Base-by-base conservation (phyloP, 2,888 invertebrate genomes). In the Tipula helvola region DNA sequence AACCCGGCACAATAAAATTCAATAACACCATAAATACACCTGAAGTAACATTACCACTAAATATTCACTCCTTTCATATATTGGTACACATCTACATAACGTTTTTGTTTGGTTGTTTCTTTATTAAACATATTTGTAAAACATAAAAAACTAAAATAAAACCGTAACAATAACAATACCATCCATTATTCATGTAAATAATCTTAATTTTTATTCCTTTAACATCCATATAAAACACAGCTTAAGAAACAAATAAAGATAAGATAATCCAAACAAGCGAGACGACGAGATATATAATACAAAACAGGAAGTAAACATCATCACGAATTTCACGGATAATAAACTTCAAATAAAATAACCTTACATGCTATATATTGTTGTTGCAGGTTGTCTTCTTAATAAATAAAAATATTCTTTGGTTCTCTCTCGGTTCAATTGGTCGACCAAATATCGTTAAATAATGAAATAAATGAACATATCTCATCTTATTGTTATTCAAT, bases 251-350 rank as follows among this genome's bases (percentile, higher is more conserved):
- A 71, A 57, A 71, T 12, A 52, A 28, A 18, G 71, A 84, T 84
- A 84, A 84, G 39, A 84, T 39, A 36, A 84, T 84, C 84, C 36
- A 39, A 84, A 36, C 39, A 39, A 84, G 39, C 84, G 16, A 28
- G 28, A 84, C 84, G 71, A 10, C 71, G 71, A 28, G 71, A 71
- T 28, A 1, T 28, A 28, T 28, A 28, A 28, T 71, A 71, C 28
- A 71, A 84, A 84, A 84, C 84, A 84, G 84, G 84, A 84, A 84
- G 41, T 84, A 84, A 84, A 36, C 84, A 84, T 84, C 84, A 84
- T 84, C 84, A 84, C 84, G 39, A 84, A 84, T 84, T 84, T 84
- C 84, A 84, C 84, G 84, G 84, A 84, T 84, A 84, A 84, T 84
- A 84, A 84, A 84, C 41, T 84, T 84, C 84, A 84, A 84, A 84